These are phyloP conservation scores for Boloria selene DNA, from an alignment of 2,888 invertebrate species.

Conservation along the genomic window DNA sequence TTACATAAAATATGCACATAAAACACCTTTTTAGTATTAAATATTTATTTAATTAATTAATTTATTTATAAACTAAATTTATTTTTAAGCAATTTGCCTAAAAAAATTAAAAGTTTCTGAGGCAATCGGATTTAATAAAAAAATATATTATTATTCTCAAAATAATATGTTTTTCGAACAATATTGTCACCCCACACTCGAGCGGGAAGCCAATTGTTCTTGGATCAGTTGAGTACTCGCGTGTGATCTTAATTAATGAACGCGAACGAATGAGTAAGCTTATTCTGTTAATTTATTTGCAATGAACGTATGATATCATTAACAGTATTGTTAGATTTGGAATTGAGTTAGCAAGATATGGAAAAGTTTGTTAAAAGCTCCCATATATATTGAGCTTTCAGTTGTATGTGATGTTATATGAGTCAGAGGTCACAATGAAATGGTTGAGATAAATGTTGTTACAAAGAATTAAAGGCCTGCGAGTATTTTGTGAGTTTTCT, in stretches of 20 bases:
- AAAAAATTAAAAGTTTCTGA: too few species aligned
- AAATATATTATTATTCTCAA: too few species aligned
- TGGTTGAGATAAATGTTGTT: background rate
- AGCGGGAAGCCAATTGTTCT: conserved; percentile 78
- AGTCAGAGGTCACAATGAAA: background rate
- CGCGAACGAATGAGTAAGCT: conserved; percentile 79
- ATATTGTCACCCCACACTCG: conserved; percentile 48
- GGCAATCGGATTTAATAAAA: too few species aligned
- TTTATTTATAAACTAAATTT: too few species aligned
- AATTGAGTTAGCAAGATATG: conserved; percentile 31
- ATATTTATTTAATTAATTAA: too few species aligned
- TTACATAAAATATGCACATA: too few species aligned
- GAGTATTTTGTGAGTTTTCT: background rate
- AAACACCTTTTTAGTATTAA: too few species aligned
- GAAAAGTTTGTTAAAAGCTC: background rate
- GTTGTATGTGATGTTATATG: background rate
- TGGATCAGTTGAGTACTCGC: conserved; percentile 79
- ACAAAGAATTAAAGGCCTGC: background rate
- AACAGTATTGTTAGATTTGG: conserved; percentile 31
- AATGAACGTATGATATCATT: conserved; percentile 44
- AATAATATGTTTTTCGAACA: too few species aligned
- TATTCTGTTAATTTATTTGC: conserved; percentile 77
- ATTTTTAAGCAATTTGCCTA: too few species aligned
- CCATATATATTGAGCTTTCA: background rate
- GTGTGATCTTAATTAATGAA: conserved; percentile 82